Evolutionary conservation across 2,797 vertebrate genomes (phyloP).

Genomic region (Microhierax caerulescens): DNA sequence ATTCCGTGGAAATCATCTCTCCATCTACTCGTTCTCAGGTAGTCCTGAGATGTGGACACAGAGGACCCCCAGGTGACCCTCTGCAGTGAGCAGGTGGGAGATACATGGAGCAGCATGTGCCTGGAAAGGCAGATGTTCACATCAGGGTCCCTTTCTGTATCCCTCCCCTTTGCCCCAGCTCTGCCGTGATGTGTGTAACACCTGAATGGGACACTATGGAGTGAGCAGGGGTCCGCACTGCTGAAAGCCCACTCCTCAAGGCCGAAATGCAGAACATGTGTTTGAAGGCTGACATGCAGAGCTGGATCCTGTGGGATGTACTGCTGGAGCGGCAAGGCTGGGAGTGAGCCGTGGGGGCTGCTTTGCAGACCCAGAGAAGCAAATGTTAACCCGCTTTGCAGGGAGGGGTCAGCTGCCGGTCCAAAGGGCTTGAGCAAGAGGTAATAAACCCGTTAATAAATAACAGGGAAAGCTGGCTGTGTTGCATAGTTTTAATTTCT

Average conservation of each 20-base stretch:
- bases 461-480: background rate
- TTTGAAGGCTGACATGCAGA: background rate
- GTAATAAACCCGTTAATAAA: constrained; percentile 53
- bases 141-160: background rate
- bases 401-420: background rate
- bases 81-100: background rate
- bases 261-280: background rate
- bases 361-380: background rate
- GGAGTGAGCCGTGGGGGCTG: accelerated
- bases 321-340: accelerated
- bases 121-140: background rate
- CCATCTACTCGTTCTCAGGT: background rate
- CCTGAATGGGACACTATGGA: accelerated
- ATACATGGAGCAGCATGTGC: accelerated
- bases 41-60: background rate
- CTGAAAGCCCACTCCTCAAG: background rate
- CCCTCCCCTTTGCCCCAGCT: background rate
- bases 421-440: constrained; percentile 26
- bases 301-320: background rate
- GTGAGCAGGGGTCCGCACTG: background rate
- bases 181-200: background rate
- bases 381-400: background rate
- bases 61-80: background rate
- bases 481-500: background rate
- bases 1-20: background rate